Evolutionary conservation across 2,888 invertebrate species (phyloP).

Genomic region (Synanthedon vespiformis): DNA sequence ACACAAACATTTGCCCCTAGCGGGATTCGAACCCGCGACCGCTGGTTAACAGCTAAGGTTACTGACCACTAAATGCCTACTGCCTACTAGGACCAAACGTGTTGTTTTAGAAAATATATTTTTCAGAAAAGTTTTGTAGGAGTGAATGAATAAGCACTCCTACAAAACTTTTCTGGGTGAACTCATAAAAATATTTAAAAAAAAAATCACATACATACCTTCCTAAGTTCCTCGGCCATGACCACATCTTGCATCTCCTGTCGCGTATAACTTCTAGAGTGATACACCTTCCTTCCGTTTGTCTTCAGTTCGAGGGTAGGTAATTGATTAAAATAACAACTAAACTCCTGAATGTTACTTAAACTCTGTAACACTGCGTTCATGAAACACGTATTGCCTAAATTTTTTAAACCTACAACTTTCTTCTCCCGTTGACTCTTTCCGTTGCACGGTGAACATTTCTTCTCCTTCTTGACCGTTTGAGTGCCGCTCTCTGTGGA

Average conservation of each 20-base stretch:
- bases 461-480: slow-evolving; percentile 42
- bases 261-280: slow-evolving; percentile 72
- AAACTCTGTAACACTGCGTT: slow-evolving; percentile 86
- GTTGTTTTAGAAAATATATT: too few species aligned
- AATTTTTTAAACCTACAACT: slow-evolving; percentile 80
- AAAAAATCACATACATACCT: slow-evolving; percentile 40
- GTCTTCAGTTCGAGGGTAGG: slow-evolving; percentile 77
- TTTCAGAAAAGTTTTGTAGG: too few species aligned
- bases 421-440: slow-evolving; percentile 71
- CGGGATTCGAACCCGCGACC: too few species aligned
- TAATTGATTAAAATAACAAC: slow-evolving; percentile 82
- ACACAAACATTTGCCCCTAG: too few species aligned
- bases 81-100: too few species aligned
- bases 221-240: slow-evolving; percentile 83
- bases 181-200: too few species aligned
- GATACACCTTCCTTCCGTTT: slow-evolving; percentile 72
- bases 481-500: slow-evolving; percentile 58
- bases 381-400: slow-evolving; percentile 90
- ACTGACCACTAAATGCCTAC: too few species aligned
- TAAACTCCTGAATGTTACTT: slow-evolving; percentile 87
- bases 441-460: slow-evolving; percentile 42
- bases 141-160: too few species aligned
- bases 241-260: slow-evolving; percentile 77
- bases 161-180: too few species aligned
- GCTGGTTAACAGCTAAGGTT: too few species aligned